Base-by-base conservation (phyloP, 2,113 vertebrate species). In the Hypocryptadius cinnamomeus region DNA sequence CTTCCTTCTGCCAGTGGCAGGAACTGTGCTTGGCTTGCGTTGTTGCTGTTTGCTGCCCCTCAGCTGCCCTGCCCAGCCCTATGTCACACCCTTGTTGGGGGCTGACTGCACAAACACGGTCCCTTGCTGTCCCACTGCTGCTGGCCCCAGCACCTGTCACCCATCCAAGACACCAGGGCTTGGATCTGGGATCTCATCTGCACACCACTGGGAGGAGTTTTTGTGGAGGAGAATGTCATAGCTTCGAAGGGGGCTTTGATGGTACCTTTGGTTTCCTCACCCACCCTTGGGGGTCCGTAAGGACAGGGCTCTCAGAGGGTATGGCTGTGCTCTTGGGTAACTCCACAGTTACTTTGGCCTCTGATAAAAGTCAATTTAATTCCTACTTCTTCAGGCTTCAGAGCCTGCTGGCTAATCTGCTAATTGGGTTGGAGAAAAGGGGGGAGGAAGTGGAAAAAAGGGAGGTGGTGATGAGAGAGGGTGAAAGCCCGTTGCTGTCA, bases 281-380 rank as follows among this genome's bases (percentile, higher is more conserved):
- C 35, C 37, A 37, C 40, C 87, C 77, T 68, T 71, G 40, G 23
- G 44, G 61, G 40, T 84, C 39, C 64, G 81, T 54, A 51, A 86
- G 80, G 74, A 87, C 30, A 6, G 15, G 57, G 19, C 63, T 63
- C 51, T 87, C 61, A 61, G 56, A 54, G 69, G 53, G 24, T 47
- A 73, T 30, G 30, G 23, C n/a, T 93, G 23, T 64, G 13, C 53
- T 94, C 73, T 90, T 89, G 66, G 76, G 57, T 78, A 94, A 79
- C 69, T 90, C 74, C 66, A 54, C 33, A 13, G 70, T 76, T 78
- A 83, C 48, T 70, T 23, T 95, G 66, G 60, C 83, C 85, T 68
- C 68, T 94, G 92, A 92, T 89, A 69, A 94, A 96, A 95, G 74
- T 80, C 5, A 5, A 24, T 89, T 92, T 94, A 90, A 94, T 89